phyloP scores from a whole-genome alignment of 2,888 invertebrate genomes.

The Hipparchia sbordonii region DNA sequence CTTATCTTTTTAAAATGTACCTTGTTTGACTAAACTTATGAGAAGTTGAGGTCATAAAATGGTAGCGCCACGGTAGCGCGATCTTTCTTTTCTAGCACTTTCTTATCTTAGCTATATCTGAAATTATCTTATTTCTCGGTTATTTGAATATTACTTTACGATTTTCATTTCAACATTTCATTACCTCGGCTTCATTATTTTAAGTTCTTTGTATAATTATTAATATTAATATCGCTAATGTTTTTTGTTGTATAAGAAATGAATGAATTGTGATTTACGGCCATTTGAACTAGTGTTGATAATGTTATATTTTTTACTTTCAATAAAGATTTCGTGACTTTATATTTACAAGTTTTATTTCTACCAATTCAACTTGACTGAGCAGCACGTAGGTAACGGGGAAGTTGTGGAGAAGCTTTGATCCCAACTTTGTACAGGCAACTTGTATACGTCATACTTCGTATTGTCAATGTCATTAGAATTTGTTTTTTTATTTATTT shows the following conservation, averaged over 20 bases:
- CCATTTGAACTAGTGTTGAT: constrained; percentile 48
- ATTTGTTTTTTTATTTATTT: too few species aligned
- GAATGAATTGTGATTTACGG: constrained; percentile 55
- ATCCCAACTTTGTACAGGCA: too few species aligned
- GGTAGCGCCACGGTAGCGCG: constrained; percentile 57
- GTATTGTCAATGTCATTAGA: too few species aligned
- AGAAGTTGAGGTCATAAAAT: constrained; percentile 78
- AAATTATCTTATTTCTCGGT: constrained; percentile 2
- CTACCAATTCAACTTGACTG: too few species aligned
- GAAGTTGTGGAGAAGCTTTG: too few species aligned
- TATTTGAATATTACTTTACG: not conserved
- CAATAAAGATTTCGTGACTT: constrained; percentile 51
- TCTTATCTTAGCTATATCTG: constrained; percentile 19
- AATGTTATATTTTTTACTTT: constrained; percentile 57
- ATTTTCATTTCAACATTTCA: constrained; percentile 56
- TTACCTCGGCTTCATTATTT: constrained; percentile 74
- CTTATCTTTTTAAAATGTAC: constrained; percentile 31
- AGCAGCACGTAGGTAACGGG: too few species aligned
- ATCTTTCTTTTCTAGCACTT: constrained; percentile 32
- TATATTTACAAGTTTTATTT: not conserved
- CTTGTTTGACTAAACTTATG: constrained; percentile 54
- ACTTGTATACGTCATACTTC: too few species aligned
- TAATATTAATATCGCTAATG: constrained; percentile 39
- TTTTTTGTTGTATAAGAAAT: constrained; percentile 38
- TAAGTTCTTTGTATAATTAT: constrained; percentile 54